Evolutionary conservation across 2,888 invertebrate species (phyloP).

Genomic region (Ennomos fuscantarius): DNA sequence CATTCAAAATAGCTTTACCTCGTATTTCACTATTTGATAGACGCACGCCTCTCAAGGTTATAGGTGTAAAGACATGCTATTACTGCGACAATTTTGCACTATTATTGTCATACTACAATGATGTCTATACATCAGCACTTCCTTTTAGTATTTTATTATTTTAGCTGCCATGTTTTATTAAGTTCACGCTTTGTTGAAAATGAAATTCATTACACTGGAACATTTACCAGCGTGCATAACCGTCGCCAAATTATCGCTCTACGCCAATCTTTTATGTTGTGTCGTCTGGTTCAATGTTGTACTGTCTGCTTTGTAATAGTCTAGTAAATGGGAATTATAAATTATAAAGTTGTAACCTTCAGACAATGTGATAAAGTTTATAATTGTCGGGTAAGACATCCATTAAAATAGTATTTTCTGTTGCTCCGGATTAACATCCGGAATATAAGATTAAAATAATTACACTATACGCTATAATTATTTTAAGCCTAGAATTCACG

Average conservation of each 20-base stretch:
- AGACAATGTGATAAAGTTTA: constrained; percentile 14
- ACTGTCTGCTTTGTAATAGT: constrained; percentile 20
- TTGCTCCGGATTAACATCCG: constrained; percentile 1
- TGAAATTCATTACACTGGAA: constrained; percentile 23
- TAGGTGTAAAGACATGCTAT: constrained; percentile 41
- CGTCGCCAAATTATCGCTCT: constrained; percentile 30
- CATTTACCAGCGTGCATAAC: constrained; percentile 27
- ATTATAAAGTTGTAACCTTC: constrained; percentile 7
- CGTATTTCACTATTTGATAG: constrained; percentile 47
- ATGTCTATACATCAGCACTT: constrained; percentile 42
- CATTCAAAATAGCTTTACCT: constrained; percentile 27
- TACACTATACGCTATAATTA: no score
- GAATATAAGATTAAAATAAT: no score
- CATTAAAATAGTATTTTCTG: constrained; percentile 2
- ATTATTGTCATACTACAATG: constrained; percentile 43
- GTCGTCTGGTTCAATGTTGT: constrained; percentile 35
- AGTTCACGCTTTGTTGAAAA: constrained; percentile 24
- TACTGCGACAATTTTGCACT: constrained; percentile 50
- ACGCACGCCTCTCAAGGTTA: constrained; percentile 49
- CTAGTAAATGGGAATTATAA: constrained; percentile 7
- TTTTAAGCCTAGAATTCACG: constrained; percentile 1
- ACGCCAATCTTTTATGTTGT: constrained; percentile 29
- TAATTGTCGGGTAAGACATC: constrained; percentile 7
- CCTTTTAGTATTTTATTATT: constrained; percentile 38
- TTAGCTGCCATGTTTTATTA: constrained; percentile 18